Base-by-base conservation (phyloP, 2,797 vertebrate genomes). In the Aulostomus chinensis region DNA sequence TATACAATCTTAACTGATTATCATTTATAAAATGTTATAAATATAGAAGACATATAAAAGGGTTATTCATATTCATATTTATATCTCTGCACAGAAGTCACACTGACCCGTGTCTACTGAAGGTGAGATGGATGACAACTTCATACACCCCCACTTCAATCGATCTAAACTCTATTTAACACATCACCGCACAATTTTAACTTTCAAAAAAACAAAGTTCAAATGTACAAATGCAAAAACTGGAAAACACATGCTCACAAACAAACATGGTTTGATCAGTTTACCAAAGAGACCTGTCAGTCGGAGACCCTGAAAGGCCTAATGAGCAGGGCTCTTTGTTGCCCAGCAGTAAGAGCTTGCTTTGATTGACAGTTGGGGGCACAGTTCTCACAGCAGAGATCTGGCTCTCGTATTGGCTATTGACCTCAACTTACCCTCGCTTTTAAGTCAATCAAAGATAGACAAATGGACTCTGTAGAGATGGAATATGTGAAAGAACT, bases 341-440 rank as follows among this genome's bases (percentile, higher is more conserved):
- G 78, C 82, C 80, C 59, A 86, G 83, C 86, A 86, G 83, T 61
- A 73, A 71, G 75, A 64, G 60, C 41, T 74, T 36, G 12, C 41
- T 68, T 73, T 85, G 83, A 86, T 58, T 82, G 77, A 85, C 74
- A 86, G 52, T 10, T 70, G 47, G 58, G 63, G 56, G 41, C 46
- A 59, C 38, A 54, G 50, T 52, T 76, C 39, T 75, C 62, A 53
- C 35, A 63, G 58, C 58, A 61, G 69, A 73, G 59, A 62, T 59
- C 33, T 2, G 13, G 58, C 54, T 68, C 41, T 60, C 42, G 41
- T 43, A 73, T 58, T 66, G 76, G 56, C 31, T 45, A 40, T 34
- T 68, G 62, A 70, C 67, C 65, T 60, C 29, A 60, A 75, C 22
- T 49, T 61, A 68, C 79, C 60, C 46, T 51, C 37, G 30, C 26